These are phyloP conservation scores for Trissolcus brochymenae DNA, from an alignment of 2,888 invertebrate species.

Conservation along the genomic window DNA sequence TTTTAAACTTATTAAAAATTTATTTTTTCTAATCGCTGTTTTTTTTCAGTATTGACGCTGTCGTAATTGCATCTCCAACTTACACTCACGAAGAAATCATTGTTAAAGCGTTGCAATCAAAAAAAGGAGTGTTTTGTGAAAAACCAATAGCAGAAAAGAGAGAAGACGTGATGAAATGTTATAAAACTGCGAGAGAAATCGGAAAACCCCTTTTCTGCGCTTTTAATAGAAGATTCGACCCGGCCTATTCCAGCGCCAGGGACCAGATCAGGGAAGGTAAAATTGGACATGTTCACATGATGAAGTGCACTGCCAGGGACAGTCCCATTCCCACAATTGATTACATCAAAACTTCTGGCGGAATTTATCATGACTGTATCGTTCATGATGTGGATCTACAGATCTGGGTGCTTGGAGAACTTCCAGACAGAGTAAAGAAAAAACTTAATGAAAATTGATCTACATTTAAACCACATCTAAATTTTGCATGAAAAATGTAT, in stretches of 20 bases:
- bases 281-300: constrained; percentile 81
- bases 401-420: constrained; percentile 82
- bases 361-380: constrained; percentile 83
- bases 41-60: constrained; percentile 76
- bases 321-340: constrained; percentile 81
- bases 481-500: no score
- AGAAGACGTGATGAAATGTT: constrained; percentile 79
- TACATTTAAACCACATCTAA: no score
- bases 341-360: constrained; percentile 81
- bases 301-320: constrained; percentile 82
- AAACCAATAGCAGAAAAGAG: constrained; percentile 82
- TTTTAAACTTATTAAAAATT: constrained; percentile 1
- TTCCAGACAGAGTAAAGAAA: constrained; percentile 79
- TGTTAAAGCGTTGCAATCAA: constrained; percentile 77
- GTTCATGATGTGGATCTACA: constrained; percentile 84
- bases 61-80: constrained; percentile 80
- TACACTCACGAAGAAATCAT: constrained; percentile 80
- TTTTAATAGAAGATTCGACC: constrained; percentile 84
- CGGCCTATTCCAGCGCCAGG: constrained; percentile 78
- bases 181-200: constrained; percentile 79
- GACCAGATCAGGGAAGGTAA: constrained; percentile 79
- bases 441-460: no score
- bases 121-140: constrained; percentile 83
- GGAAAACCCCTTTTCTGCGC: constrained; percentile 80
- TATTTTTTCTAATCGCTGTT: neutral